Conservation (phyloP, 2,113 vertebrate genomes). For the Phrynosoma blainvillii region DNA sequence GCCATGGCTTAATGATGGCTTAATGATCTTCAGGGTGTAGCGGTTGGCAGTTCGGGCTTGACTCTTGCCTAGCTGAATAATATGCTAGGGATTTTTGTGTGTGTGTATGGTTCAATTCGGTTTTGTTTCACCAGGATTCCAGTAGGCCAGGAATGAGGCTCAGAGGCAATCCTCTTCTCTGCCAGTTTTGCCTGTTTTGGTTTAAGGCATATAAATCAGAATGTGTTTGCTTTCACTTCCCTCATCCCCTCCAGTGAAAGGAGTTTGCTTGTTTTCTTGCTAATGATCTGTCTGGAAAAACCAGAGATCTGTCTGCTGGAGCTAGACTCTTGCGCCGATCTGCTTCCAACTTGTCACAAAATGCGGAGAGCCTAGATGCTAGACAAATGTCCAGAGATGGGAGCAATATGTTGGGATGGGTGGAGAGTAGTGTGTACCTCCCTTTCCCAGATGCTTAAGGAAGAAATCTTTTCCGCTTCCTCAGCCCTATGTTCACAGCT, state of each 20-base stretch:
- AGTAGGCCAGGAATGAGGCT: slow-evolving; percentile 76
- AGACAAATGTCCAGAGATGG: slow-evolving; percentile 34
- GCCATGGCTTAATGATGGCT: slow-evolving; percentile 65
- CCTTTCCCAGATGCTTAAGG: slow-evolving; percentile 18
- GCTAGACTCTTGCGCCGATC: slow-evolving; percentile 35
- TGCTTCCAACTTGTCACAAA: slow-evolving; percentile 58
- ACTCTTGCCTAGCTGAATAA: slow-evolving; percentile 58
- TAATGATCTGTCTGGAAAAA: slow-evolving; percentile 67
- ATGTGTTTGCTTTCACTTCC: slow-evolving; percentile 59
- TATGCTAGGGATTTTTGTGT: neutral
- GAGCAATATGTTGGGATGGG: slow-evolving; percentile 11
- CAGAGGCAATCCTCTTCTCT: slow-evolving; percentile 52
- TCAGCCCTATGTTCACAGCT: slow-evolving; percentile 38
- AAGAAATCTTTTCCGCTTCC: slow-evolving; percentile 53
- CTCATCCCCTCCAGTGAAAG: slow-evolving; percentile 51
- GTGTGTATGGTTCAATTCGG: neutral
- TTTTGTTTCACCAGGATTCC: slow-evolving; percentile 47
- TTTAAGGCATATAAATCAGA: slow-evolving; percentile 53
- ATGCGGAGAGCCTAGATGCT: slow-evolving; percentile 50
- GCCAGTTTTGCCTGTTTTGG: slow-evolving; percentile 36
- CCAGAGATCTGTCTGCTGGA: slow-evolving; percentile 49
- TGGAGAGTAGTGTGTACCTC: neutral
- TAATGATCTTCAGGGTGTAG: slow-evolving; percentile 75
- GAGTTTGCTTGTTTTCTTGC: slow-evolving; percentile 66
- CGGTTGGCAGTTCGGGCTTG: slow-evolving; percentile 70